Base-by-base conservation (phyloP, 2,113 vertebrate genomes). In the Lepus timidus region DNA sequence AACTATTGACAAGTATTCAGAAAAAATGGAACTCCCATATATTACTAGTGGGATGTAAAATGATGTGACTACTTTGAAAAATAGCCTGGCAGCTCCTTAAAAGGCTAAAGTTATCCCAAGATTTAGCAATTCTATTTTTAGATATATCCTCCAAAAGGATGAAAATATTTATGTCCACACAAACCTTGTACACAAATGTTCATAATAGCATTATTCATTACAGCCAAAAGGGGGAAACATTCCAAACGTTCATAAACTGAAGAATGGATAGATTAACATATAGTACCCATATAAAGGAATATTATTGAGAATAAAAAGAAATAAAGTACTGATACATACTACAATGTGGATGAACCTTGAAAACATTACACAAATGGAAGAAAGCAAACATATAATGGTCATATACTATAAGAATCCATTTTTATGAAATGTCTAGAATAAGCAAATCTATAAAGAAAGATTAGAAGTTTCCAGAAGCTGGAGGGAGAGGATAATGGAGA, bases 91-190 rank as follows among this genome's bases (percentile, higher is more conserved):
- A 74, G 33, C 44, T 44, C 44, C 44, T 44, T 44, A 44, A 44
- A 44, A 44, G 44, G 44, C 44, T 44, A 44, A 44, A 23, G 20
- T 81, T 64, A 76, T 36, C 5, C 49, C 73, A 65, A 25, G 19
- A 88, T 61, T 3, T 27, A 64, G 19, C 39, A 85, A 79, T 74
- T 76, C 33, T 79, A 71, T 52, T 85, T n/a, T 55, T 71, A 76
- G 71, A 76, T 64, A 29, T 36, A 83, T 58, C 88, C 20, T 25
- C 52, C 65, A 82, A 33, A 67, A 27, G 27, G 67, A 31, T 58
- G 73, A 92, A 92, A 85, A 78, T 44, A 44, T 44, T 44, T 33
- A 75, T 85, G 33, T 64, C 39, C 31, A 93, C 31, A 93, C 39
- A 81, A 88, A 39, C 31, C 29, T 7, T 73, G 31, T 25, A 80